Evolutionary conservation across 2,888 invertebrate species (phyloP).

Genomic region (Onchidella celtica): DNA sequence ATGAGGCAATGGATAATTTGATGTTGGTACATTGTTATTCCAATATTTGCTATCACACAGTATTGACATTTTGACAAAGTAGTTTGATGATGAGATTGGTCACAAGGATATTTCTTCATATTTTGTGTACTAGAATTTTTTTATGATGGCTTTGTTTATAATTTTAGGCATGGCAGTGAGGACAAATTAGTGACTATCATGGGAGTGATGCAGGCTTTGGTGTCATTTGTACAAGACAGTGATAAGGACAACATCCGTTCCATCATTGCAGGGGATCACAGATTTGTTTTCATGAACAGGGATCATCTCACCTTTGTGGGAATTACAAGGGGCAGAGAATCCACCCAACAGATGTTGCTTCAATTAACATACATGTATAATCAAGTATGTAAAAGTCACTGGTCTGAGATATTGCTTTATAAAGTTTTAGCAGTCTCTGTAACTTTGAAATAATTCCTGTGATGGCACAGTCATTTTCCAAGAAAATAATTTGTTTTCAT

Average conservation of each 20-base stretch:
- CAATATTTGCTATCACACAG: too few relatives aligned
- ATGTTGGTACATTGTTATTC: too few relatives aligned
- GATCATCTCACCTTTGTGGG: slow-evolving; percentile 93
- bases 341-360: slow-evolving; percentile 89
- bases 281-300: slow-evolving; percentile 94
- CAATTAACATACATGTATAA: slow-evolving; percentile 90
- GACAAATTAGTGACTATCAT: slow-evolving; percentile 95
- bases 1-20: too few relatives aligned
- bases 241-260: slow-evolving; percentile 86
- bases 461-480: neutral
- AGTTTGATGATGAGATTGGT: too few relatives aligned
- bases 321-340: slow-evolving; percentile 88
- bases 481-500: neutral
- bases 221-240: slow-evolving; percentile 75
- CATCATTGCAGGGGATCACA: slow-evolving; percentile 87
- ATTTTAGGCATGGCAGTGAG: slow-evolving; percentile 92
- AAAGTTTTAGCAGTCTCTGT: neutral
- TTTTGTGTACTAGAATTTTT: too few relatives aligned
- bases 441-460: too few relatives aligned
- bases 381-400: slow-evolving; percentile 83
- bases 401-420: neutral
- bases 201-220: slow-evolving; percentile 90
- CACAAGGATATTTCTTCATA: too few relatives aligned
- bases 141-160: too few relatives aligned
- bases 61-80: too few relatives aligned